Base-by-base conservation (phyloP, 2,888 invertebrate genomes). In the Mechanitis messenoides region DNA sequence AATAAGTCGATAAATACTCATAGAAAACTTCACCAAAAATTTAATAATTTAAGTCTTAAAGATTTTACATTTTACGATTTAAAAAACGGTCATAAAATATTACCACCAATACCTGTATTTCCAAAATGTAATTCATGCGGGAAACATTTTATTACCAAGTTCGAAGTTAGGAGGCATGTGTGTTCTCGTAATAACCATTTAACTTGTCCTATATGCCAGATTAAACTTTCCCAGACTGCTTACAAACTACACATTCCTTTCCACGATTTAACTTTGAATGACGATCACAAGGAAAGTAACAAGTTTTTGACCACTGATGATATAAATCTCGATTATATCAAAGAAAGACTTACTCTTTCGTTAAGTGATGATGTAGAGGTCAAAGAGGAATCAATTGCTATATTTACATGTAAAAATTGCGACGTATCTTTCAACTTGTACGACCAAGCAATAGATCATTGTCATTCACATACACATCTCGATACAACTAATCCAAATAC, bases 401-500 rank as follows among this genome's bases (percentile, higher is more conserved):
- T 78, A 33, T 86, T 76, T 65, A 73, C 66, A 45, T 87, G 87
- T 70, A 74, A 74, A 64, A 74, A 69, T 68, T 87, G 86, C 69
- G 63, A 69, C 50, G 56, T 78, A 61, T 71, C 77, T 62, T 64
- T 84, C 54, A 72, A 77, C 65, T 69, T 70, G 11, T 87, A 85
- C 67, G 84, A 85, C 66, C 75, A 76, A 69, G 80, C 79, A 42
- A 71, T 87, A 46, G 74, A 80, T 64, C 87, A 87, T 74, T 84
- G 85, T 67, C 86, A 85, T 58, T 69, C 72, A 33, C 85, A 87
- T 71, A 79, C 73, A 59, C 69, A 71, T 63, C 65, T 62, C 50
- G 64, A 68, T 45, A 60, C 66, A 60, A 64, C 68, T 12, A 28
- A 62, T 56, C 54, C 65, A 50, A 53, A 66, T 53, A 64, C 64